These are phyloP conservation scores for Caenorhabditis panamensis DNA, from an alignment of 2,888 invertebrate species.

Conservation along the genomic window DNA sequence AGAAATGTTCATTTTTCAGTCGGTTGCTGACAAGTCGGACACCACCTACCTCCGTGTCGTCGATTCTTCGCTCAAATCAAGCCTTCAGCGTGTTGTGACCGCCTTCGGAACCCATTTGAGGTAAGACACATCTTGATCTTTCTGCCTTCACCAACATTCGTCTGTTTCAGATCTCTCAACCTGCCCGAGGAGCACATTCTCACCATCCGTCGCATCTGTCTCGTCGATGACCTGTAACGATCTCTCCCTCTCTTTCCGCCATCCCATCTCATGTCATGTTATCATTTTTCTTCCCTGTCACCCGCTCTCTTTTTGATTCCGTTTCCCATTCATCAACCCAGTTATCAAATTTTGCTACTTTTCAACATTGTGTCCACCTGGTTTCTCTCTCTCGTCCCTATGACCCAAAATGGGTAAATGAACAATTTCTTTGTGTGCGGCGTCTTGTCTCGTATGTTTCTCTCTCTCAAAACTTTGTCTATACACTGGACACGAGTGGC, in stretches of 20 bases:
- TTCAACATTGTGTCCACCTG: background rate
- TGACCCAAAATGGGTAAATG: conserved; percentile 6
- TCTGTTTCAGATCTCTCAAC: conserved; percentile 45
- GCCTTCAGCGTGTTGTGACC: conserved; percentile 53
- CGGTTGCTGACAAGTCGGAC: conserved; percentile 61
- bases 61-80: conserved; percentile 46
- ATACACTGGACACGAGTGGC: no score
- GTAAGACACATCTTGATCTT: conserved; percentile 4
- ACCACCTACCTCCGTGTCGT: conserved; percentile 53
- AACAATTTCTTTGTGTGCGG: conserved; percentile 18
- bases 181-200: conserved; percentile 47
- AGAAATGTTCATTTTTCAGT: conserved; percentile 53
- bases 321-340: conserved; percentile 10
- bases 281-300: conserved; percentile 25
- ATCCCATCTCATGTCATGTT: conserved; percentile 29
- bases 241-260: conserved; percentile 8
- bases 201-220: conserved; percentile 49
- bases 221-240: conserved; percentile 36
- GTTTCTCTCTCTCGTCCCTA: conserved; percentile 1
- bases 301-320: background rate
- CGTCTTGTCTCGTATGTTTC: background rate
- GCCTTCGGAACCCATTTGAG: conserved; percentile 54
- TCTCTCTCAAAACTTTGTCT: no score
- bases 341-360: conserved; percentile 27
- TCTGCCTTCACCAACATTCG: background rate